Evolutionary conservation across 2,888 invertebrate species (phyloP), one percentile per base, ranked within the genome.

Genomic region (Pollenia griseotomentosa): DNA sequence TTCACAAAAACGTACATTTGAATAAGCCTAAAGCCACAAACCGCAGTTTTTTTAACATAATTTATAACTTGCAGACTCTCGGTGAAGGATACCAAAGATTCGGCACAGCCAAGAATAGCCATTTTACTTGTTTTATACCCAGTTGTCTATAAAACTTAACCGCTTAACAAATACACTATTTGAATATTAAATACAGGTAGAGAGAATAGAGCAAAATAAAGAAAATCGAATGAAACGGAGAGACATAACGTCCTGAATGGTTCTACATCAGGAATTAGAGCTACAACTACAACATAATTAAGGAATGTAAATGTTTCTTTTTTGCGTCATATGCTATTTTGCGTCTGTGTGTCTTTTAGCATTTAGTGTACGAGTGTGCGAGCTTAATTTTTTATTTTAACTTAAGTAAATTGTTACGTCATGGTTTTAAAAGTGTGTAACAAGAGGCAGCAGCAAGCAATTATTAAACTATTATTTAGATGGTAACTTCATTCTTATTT

Each of bases 131-230:
- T 23, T 23, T 33, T 33, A 23, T n/a, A 44, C 14, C 6, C 19
- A 63, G 23, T 66, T 77, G 19, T 53, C 42, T 68, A 14, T 33
- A 12, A 61, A 80, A 75, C n/a, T 81, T 75, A 70, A 55, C 63
- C 65, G 73, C 59, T 78, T 78, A 71, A 78, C 63, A 66, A 48
- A 42, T 53, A 77, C 68, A 55, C 61, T 61, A 46, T 46, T 82
- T 78, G 68, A 77, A 77, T 77, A 82, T 85, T 61, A 71, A 46
- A 66, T 57, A 59, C 33, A 42, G n/a, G 48, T 1, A 12, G 16
- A 19, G 16, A 70, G 75, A 53, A 53, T n/a, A 23, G 19, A 23
- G 33, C 11, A 59, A 65, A 74, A 66, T 14, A 19, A 57, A 44
- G 33, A 48, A 19, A 48, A 10, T 44, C 44, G 44, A 55, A 46